A percentile compares a stretch with the other conserved stretches of the same genome.
Conservation (phyloP, 1,140 invertebrate genomes). For the Drosophila micromelanica region DNA sequence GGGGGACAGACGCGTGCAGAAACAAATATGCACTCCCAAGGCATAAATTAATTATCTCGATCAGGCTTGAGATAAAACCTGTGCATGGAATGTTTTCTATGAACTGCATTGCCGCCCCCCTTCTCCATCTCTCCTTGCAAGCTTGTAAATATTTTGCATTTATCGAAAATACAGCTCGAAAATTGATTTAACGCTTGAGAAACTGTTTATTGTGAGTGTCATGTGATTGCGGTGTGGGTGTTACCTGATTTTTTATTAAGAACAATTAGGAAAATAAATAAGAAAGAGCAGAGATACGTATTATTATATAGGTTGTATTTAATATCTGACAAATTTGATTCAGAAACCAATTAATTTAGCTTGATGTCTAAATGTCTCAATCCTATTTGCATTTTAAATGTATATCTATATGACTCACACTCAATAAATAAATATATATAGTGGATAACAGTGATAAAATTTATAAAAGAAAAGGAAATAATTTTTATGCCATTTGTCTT, state of each 20-base stretch:
- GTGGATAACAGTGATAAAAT: no score
- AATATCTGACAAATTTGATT: no score
- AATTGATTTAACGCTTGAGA: constrained; percentile 14
- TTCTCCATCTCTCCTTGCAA: neutral
- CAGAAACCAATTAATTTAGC: no score
- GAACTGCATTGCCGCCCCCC: neutral
- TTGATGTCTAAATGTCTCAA: no score
- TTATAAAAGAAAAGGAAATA: no score
- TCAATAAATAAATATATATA: no score
- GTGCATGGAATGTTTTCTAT: neutral
- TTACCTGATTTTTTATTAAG: constrained; percentile 29
- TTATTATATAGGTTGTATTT: no score
- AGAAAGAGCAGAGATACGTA: neutral
- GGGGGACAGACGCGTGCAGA: constrained; percentile 15
- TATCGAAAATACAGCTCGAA: neutral
- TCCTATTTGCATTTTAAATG: no score
- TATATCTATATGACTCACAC: neutral
- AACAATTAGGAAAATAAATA: constrained; percentile 24
- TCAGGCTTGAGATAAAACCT: constrained; percentile 30
- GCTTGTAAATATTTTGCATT: constrained; percentile 33
- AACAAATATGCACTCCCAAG: constrained; percentile 25
- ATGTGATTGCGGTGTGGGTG: constrained; percentile 30
- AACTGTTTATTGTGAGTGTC: constrained; percentile 17
- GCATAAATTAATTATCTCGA: constrained; percentile 51
- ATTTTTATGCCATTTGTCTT: no score